Evolutionary conservation across 2,888 invertebrate genomes (phyloP), one percentile per base, ranked within the genome.

Genomic region (Conomelus anceps): DNA sequence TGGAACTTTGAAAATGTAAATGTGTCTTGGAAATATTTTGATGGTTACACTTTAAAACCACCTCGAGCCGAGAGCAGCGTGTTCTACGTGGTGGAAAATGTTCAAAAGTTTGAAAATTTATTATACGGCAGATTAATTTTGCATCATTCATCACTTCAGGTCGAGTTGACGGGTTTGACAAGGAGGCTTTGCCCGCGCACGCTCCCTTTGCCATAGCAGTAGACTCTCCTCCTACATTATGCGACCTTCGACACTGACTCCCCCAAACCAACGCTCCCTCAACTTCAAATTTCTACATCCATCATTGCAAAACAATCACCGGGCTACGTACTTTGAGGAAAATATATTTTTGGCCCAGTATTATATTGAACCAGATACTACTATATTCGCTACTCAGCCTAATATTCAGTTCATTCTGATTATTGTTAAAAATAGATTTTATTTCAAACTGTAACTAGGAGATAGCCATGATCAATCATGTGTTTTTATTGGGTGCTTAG

Each of bases 101-200:
- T 63, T 63, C 63, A 86, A 86, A 86, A 86, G 86, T 86, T 86
- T 22, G 29, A 24, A 86, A 86, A 86, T 86, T 86, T 86, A 86
- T 86, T 86, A 86, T 86, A 24, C 86, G 86, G 23, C 86, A 86
- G 29, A 86, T 86, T 86, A 86, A 86, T 86, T 86, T 86, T 86
- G 24, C 26, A 86, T 86, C 86, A 23, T 86, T 86, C 86, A 86
- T 86, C 86, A 86, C 86, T 86, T 86, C 63, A 34, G 41, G 63
- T 23, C 23, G 22, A 22, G 41, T 41, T 84, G 84, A 23, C 88
- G 88, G 26, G 87, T 63, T 63, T 63, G 63, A 63, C 63, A 63
- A 63, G 63, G 63, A 63, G 63, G 63, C 63, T 63, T 63, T 63
- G 63, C n/a, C n/a, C 63, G 6, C 63, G n/a, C 63, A 3, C 34